Percentiles rank a stretch among this genome's conserved stretches.
phyloP scores from a whole-genome alignment of 2,113 vertebrate genomes.

The Lichenostomus cassidix region DNA sequence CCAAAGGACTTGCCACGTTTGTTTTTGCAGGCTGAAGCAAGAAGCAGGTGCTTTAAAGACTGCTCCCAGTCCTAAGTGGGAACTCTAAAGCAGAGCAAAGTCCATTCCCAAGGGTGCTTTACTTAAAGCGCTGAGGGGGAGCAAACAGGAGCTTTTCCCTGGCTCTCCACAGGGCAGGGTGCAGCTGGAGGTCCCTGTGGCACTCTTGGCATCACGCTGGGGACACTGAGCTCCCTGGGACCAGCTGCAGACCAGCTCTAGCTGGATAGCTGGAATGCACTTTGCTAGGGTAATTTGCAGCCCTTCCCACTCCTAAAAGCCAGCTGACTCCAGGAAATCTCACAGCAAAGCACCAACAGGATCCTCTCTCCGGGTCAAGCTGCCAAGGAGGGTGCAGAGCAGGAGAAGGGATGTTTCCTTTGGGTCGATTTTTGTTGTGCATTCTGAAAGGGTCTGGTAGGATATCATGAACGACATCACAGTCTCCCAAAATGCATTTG shows the following conservation, averaged over 20 bases:
- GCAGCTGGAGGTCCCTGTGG: background rate
- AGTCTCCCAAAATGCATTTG: conserved; percentile 66
- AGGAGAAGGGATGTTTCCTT: background rate
- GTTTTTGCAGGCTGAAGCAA: conserved; percentile 7
- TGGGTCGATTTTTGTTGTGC: conserved; percentile 45
- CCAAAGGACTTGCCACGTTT: background rate
- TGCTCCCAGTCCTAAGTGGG: background rate
- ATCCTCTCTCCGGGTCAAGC: background rate
- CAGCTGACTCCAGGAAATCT: background rate
- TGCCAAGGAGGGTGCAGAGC: background rate
- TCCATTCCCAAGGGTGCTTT: background rate
- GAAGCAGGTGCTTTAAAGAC: background rate
- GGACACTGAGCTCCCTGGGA: background rate
- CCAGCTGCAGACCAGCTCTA: background rate
- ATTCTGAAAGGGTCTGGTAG: conserved; percentile 48
- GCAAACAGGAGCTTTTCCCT: background rate
- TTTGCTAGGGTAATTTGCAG: background rate
- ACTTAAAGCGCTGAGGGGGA: background rate
- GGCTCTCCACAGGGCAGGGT: accelerated
- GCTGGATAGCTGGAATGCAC: background rate
- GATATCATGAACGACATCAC: background rate
- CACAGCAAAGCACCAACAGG: background rate
- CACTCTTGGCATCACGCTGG: accelerated
- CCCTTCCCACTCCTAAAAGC: background rate
- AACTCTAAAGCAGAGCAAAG: background rate